Evolutionary conservation across 2,113 vertebrate species (phyloP).

Genomic region (Cepphus grylle): DNA sequence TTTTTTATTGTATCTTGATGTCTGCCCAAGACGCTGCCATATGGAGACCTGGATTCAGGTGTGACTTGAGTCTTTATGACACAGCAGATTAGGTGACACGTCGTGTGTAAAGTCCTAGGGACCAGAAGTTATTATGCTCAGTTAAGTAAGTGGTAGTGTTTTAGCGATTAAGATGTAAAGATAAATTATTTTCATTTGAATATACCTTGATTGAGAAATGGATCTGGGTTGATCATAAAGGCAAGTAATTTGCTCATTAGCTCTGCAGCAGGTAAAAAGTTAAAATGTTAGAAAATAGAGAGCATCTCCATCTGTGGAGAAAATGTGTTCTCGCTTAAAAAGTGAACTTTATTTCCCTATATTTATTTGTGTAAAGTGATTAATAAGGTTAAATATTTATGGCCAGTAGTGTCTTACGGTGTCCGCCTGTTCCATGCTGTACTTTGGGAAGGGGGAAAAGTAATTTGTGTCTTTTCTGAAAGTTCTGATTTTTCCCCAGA

Average conservation of each 20-base stretch:
- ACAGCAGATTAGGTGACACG: background rate
- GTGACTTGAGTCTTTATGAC: background rate
- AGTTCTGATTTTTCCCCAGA: background rate
- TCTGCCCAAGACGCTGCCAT: background rate
- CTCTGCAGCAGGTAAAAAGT: background rate
- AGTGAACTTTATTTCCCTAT: background rate
- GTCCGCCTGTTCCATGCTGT: background rate
- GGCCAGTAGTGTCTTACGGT: background rate
- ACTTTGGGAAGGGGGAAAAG: background rate
- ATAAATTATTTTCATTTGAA: background rate
- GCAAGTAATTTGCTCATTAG: background rate
- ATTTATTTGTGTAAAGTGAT: background rate
- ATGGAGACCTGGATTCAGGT: constrained; percentile 12
- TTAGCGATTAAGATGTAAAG: background rate
- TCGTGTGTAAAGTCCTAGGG: rapidly evolving
- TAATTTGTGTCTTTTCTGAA: background rate
- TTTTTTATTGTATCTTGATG: background rate
- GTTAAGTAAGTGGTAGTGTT: background rate
- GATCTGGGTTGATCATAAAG: background rate
- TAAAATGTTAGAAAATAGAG: background rate
- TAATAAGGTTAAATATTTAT: background rate
- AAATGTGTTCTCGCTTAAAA: background rate
- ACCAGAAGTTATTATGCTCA: background rate
- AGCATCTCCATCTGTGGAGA: background rate
- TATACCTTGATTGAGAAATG: background rate